Evolutionary conservation across 2,797 vertebrate species (phyloP), one percentile per base, ranked within the genome.

Genomic region (Eutrigla gurnardus): DNA sequence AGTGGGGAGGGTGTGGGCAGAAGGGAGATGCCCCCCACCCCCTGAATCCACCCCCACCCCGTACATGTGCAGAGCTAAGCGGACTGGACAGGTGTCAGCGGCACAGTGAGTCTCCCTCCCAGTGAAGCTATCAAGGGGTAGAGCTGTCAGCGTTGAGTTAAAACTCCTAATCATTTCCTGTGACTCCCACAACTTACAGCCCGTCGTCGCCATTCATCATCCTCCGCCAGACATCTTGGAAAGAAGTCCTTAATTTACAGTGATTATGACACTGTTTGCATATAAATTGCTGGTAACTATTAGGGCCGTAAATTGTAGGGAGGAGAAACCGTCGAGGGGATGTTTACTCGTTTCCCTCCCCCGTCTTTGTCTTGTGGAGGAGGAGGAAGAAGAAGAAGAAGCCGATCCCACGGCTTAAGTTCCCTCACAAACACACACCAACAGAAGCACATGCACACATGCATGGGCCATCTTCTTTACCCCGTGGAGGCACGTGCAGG

Each of bases 401-500:
- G 66, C n/a, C 3, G 81, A 83, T 90, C 86, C 83, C 88, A 85
- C 62, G 69, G 78, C 84, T 89, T 73, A 85, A 85, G 73, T 84
- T 81, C 17, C 73, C 68, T 82, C 75, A 58, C 69, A 40, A 18
- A 49, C 61, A n/a, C 61, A 73, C 72, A 82, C 65, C 50, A 39
- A 40, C 64, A 73, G 25, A 45, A 74, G 62, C 77, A 70, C 70
- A 73, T 54, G 70, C 75, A 76, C 83, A 84, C 80, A 78, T 78
- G 71, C 70, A 47, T 53, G 33, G 60, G 64, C 77, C 80, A 50
- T 84, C 85, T 75, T 35, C 82, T 73, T 72, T 78, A 64, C 65
- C 77, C 65, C 67, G 69, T 81, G 85, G 83, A 88, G 93, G 90
- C 93, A 93, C 93, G 93, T 93, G 93, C 92, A 92, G 91, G 93